Conservation (phyloP, 2,113 vertebrate genomes). For the Coreoperca whiteheadi region DNA sequence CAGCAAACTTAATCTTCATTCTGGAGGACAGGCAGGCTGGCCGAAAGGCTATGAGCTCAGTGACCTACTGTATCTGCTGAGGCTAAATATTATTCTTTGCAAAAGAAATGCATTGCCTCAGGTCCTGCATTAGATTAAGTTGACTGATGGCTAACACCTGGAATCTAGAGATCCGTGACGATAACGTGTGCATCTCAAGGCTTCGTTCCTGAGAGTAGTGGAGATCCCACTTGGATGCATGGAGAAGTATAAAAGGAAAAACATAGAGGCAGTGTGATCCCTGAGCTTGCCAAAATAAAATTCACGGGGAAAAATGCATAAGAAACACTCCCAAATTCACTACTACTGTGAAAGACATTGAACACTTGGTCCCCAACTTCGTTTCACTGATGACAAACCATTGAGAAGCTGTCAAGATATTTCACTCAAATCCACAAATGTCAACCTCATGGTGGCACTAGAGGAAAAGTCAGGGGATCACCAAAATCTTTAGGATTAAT, state of each 20-base stretch:
- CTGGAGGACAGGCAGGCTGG: constrained; percentile 56
- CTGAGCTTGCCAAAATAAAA: background rate
- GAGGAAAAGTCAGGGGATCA: background rate
- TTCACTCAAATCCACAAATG: background rate
- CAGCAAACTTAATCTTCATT: constrained; percentile 79
- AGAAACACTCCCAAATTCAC: background rate
- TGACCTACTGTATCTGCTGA: constrained; percentile 71
- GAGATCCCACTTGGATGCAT: background rate
- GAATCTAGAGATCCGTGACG: constrained; percentile 42
- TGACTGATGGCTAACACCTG: constrained; percentile 63
- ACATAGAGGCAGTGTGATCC: background rate
- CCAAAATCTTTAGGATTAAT: background rate
- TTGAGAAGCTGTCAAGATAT: background rate
- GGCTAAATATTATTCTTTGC: constrained; percentile 63
- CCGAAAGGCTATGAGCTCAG: constrained; percentile 61
- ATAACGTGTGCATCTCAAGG: constrained; percentile 25
- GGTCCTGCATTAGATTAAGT: constrained; percentile 71
- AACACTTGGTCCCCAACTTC: background rate
- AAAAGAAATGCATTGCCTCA: constrained; percentile 62
- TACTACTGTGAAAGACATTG: background rate
- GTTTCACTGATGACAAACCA: background rate
- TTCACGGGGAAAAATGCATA: background rate
- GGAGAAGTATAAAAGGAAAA: constrained; percentile 4
- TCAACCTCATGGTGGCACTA: background rate
- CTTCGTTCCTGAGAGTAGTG: constrained; percentile 1